Conservation (phyloP, 2,113 vertebrate genomes). For the Riparia riparia region DNA sequence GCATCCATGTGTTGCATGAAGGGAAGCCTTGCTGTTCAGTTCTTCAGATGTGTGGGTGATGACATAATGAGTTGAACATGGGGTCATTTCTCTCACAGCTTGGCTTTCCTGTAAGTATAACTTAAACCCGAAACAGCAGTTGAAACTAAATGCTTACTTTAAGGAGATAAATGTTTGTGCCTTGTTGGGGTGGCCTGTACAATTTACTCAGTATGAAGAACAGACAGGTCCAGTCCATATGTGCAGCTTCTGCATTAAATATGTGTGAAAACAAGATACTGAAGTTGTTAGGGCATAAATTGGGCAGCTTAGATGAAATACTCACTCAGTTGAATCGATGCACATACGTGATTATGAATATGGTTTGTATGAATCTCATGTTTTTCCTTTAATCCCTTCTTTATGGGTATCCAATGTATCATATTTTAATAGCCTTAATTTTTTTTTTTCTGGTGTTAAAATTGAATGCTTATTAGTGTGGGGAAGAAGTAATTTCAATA, state of each 20-base stretch:
- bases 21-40: not conserved
- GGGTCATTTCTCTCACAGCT: not conserved
- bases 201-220: not conserved
- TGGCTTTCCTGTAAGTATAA: not conserved
- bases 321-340: not conserved
- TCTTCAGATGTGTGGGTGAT: not conserved
- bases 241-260: not conserved
- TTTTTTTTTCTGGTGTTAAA: not conserved
- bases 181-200: not conserved
- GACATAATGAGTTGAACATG: not conserved
- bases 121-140: not conserved
- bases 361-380: not conserved
- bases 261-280: not conserved
- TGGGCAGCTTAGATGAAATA: not conserved
- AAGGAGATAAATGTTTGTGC: not conserved
- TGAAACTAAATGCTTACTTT: not conserved
- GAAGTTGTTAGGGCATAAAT: not conserved
- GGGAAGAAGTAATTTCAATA: not conserved
- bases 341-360: not conserved
- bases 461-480: slow-evolving; percentile 26
- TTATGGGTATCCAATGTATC: not conserved
- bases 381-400: slow-evolving; percentile 1
- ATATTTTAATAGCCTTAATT: slow-evolving; percentile 22
- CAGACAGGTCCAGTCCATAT: not conserved
- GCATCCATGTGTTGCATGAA: not conserved